These are phyloP conservation scores for Sycophila sp. DNA, from an alignment of 1,140 invertebrate genomes.

Conservation along the genomic window DNA sequence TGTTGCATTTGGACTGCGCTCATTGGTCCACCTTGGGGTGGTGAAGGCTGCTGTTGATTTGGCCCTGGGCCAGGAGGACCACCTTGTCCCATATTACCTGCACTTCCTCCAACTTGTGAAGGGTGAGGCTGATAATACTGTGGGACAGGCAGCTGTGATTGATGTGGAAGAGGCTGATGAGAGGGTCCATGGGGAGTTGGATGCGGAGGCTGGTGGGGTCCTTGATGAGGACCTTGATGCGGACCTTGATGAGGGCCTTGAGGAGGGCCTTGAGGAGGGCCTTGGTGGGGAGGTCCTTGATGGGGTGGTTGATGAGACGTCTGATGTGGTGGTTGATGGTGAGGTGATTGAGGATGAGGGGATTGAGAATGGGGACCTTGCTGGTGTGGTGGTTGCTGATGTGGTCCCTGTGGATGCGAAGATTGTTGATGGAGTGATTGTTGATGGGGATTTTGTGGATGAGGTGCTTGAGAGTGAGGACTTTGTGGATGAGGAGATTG, in stretches of 20 bases:
- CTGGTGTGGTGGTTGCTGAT: constrained; percentile 11
- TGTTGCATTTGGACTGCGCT: constrained; percentile 22
- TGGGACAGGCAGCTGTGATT: constrained; percentile 29
- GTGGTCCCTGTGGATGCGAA: neutral
- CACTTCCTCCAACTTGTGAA: constrained; percentile 28
- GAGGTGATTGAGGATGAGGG: constrained; percentile 16
- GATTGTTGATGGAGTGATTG: neutral
- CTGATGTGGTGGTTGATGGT: constrained; percentile 14
- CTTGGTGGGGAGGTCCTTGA: neutral
- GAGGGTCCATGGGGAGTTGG: constrained; percentile 23
- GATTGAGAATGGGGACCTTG: constrained; percentile 23
- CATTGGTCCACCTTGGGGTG: constrained; percentile 28
- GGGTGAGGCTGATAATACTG: constrained; percentile 39
- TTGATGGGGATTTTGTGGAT: neutral
- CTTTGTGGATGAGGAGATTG: constrained; percentile 18
- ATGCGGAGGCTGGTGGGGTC: constrained; percentile 14
- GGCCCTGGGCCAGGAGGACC: constrained; percentile 20
- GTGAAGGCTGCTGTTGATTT: constrained; percentile 23
- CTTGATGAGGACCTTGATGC: constrained; percentile 9
- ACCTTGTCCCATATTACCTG: constrained; percentile 29
- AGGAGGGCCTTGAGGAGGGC: constrained; percentile 1
- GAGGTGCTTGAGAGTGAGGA: neutral
- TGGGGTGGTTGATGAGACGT: neutral
- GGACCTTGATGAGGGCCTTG: constrained; percentile 8
- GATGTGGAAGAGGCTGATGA: constrained; percentile 26